Percentiles rank a stretch among this genome's conserved stretches.
phyloP scores from a whole-genome alignment of 2,888 invertebrate genomes.

The Chrysomela aeneicollis region DNA sequence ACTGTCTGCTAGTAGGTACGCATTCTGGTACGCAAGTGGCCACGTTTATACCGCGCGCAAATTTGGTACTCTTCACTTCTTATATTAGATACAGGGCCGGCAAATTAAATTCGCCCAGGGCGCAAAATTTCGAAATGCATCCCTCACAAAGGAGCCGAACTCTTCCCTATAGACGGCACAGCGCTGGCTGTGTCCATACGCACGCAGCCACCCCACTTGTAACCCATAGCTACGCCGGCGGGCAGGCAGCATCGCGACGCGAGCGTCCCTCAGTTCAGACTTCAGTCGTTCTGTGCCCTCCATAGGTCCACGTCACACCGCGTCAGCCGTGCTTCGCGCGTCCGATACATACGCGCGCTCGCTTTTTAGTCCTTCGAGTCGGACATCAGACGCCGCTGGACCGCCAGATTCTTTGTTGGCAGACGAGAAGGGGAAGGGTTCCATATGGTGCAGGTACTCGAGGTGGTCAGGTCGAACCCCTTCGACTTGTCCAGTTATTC shows the following conservation, averaged over 20 bases:
- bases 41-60: no score
- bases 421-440: slow-evolving; percentile 29
- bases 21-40: no score
- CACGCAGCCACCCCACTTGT: slow-evolving; percentile 33
- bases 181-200: no score
- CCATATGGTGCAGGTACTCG: slow-evolving; percentile 84
- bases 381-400: neutral
- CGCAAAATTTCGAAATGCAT: no score
- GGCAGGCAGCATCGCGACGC: slow-evolving; percentile 33
- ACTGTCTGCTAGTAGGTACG: no score
- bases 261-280: slow-evolving; percentile 19
- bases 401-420: slow-evolving; percentile 20
- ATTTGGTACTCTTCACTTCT: no score
- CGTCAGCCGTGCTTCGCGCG: slow-evolving; percentile 25
- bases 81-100: no score
- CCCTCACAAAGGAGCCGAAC: no score
- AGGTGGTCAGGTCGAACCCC: slow-evolving; percentile 80
- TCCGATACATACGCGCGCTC: slow-evolving; percentile 15
- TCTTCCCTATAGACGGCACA: no score
- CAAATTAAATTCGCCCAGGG: no score
- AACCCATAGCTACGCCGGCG: slow-evolving; percentile 42
- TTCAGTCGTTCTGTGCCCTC: slow-evolving; percentile 20
- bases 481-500: slow-evolving; percentile 77
- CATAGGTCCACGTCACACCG: neutral
- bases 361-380: slow-evolving; percentile 12